Evolutionary conservation across 2,113 vertebrate genomes (phyloP).

Genomic region (Phrynosoma blainvillii): DNA sequence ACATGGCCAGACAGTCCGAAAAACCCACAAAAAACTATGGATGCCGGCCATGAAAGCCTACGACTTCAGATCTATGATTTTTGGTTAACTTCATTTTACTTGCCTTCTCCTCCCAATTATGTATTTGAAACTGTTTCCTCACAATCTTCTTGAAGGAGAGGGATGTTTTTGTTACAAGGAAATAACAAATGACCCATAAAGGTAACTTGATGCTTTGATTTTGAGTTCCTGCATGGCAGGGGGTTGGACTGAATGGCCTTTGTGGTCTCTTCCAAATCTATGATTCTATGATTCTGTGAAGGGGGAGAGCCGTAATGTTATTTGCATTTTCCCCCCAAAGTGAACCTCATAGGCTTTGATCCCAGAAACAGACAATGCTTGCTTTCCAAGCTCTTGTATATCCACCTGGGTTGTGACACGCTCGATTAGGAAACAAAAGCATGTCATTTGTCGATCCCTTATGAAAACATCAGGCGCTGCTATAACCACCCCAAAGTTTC

Average conservation of each 20-base stretch:
- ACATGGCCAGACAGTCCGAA: too few species aligned
- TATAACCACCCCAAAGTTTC: slow-evolving; percentile 18
- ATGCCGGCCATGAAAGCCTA: too few species aligned
- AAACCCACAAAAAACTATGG: too few species aligned
- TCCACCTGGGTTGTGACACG: slow-evolving; percentile 41
- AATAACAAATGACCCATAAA: slow-evolving; percentile 25
- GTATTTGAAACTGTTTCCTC: background rate
- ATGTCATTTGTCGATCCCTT: slow-evolving; percentile 46
- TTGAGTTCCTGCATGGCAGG: too few species aligned
- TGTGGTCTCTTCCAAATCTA: too few species aligned
- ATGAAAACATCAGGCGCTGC: slow-evolving; percentile 26
- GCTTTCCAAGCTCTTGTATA: slow-evolving; percentile 50
- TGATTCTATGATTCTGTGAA: too few species aligned
- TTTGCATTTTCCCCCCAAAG: slow-evolving; percentile 37
- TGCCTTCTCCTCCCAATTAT: background rate
- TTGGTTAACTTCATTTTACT: background rate
- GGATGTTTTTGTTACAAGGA: slow-evolving; percentile 47
- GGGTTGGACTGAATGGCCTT: too few species aligned
- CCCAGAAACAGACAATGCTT: slow-evolving; percentile 27
- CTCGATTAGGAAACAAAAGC: slow-evolving; percentile 34
- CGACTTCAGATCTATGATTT: too few species aligned
- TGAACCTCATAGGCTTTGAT: slow-evolving; percentile 43
- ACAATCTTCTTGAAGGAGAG: background rate
- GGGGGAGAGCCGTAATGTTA: background rate
- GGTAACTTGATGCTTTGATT: background rate